A percentile compares a stretch with the other conserved stretches of the same genome.
These are phyloP conservation scores for Ochotona princeps DNA, from an alignment of 2,113 vertebrate genomes.

Conservation along the genomic window DNA sequence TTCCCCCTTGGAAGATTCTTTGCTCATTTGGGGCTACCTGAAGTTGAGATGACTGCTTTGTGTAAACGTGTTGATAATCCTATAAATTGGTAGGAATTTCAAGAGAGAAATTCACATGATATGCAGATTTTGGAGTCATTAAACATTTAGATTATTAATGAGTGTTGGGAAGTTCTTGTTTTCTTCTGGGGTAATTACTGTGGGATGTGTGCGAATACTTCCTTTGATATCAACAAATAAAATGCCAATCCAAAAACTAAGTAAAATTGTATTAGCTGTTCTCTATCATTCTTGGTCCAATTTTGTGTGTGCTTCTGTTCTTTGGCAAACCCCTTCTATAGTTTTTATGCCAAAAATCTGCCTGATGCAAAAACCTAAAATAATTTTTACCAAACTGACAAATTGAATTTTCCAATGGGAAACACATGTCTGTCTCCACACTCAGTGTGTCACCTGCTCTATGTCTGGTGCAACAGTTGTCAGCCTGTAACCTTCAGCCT, in stretches of 20 bases:
- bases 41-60: background rate
- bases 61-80: background rate
- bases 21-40: background rate
- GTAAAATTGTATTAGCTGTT: background rate
- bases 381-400: conserved; percentile 47
- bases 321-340: background rate
- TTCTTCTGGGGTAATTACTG: background rate
- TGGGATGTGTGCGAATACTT: background rate
- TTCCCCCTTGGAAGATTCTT: background rate
- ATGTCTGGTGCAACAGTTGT: conserved; percentile 51
- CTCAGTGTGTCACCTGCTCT: conserved; percentile 9
- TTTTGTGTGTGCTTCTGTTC: background rate
- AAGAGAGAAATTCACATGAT: background rate
- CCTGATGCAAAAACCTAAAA: background rate
- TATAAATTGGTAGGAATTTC: background rate
- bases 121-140: background rate
- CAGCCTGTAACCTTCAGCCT: conserved; percentile 48
- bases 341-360: background rate
- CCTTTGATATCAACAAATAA: background rate
- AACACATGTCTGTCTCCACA: background rate
- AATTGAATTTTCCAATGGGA: conserved; percentile 51
- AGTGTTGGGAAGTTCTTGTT: background rate
- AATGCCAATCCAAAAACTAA: background rate
- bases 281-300: background rate
- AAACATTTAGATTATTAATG: background rate